Evolutionary conservation across 1,140 invertebrate species (phyloP).

Genomic region (Stegodyphus mimosarum): DNA sequence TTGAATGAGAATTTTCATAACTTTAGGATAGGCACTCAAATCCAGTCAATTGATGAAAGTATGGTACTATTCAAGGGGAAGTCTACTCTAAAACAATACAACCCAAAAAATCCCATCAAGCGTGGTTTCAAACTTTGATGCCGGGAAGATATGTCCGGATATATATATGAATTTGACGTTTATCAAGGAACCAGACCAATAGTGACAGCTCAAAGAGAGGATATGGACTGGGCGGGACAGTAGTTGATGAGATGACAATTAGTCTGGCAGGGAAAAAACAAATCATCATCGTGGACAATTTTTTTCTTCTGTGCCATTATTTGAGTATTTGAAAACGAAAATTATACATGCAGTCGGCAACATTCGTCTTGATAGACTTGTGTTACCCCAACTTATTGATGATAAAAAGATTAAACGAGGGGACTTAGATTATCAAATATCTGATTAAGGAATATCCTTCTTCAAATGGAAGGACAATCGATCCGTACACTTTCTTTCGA

Average conservation of each 20-base stretch:
- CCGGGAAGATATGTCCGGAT: conserved; percentile 35
- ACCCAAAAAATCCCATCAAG: conserved; percentile 24
- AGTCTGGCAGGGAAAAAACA: conserved; percentile 1
- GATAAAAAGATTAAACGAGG: conserved; percentile 31
- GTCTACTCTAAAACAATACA: conserved; percentile 12
- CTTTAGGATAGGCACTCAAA: conserved; percentile 11
- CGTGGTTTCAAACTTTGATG: conserved; percentile 25
- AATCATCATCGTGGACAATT: conserved; percentile 11
- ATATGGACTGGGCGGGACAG: conserved; percentile 1
- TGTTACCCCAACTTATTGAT: conserved; percentile 26
- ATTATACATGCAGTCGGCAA: conserved; percentile 25
- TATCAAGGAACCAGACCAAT: conserved; percentile 10
- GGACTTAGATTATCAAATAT: conserved; percentile 39
- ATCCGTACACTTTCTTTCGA: conserved; percentile 32
- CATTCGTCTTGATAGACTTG: conserved; percentile 28
- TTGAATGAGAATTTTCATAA: conserved; percentile 18
- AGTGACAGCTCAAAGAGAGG: neutral
- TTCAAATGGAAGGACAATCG: conserved; percentile 49
- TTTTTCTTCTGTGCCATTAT: conserved; percentile 13
- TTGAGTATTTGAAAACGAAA: conserved; percentile 14
- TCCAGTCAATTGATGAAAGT: conserved; percentile 19
- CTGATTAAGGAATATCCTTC: conserved; percentile 38
- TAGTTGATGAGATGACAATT: conserved; percentile 16
- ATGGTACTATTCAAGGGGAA: conserved; percentile 30
- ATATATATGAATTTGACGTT: conserved; percentile 39